Percentiles rank a stretch among this genome's conserved stretches.
Conservation (phyloP, 1,140 invertebrate species). For the Probaryconus sp. region DNA sequence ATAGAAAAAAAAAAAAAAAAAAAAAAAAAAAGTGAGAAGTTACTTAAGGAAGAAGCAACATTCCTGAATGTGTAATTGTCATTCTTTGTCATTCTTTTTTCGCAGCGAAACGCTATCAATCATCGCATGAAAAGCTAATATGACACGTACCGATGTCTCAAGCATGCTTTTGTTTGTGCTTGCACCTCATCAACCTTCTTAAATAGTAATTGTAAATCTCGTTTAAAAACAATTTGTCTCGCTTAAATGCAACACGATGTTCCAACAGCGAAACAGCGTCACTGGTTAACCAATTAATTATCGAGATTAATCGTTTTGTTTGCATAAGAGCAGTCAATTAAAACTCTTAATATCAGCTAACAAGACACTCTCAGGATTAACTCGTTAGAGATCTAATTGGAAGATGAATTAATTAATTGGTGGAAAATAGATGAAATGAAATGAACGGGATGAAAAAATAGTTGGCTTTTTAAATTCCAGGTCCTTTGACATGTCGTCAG, state of each 20-base stretch:
- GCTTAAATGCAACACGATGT: conserved; percentile 14
- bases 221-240: conserved; percentile 30
- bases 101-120: too few relatives aligned
- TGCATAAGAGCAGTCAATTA: conserved; percentile 44
- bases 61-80: too few relatives aligned
- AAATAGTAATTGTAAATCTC: conserved; percentile 1
- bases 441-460: conserved; percentile 14
- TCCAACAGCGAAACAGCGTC: neutral
- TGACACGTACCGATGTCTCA: conserved; percentile 2
- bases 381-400: too few relatives aligned
- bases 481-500: conserved; percentile 85
- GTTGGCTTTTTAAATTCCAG: conserved; percentile 77
- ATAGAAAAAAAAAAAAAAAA: too few relatives aligned
- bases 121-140: neutral
- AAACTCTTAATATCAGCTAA: conserved; percentile 19
- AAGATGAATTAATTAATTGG: too few relatives aligned
- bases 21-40: too few relatives aligned
- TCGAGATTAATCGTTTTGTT: conserved; percentile 47
- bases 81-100: too few relatives aligned
- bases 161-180: conserved; percentile 14
- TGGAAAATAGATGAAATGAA: too few relatives aligned
- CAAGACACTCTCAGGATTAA: conserved; percentile 22
- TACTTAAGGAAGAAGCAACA: too few relatives aligned
- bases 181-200: conserved; percentile 20
- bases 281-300: conserved; percentile 34